Conservation (phyloP, 1,140 invertebrate species). For the Acromyrmex heyeri region DNA sequence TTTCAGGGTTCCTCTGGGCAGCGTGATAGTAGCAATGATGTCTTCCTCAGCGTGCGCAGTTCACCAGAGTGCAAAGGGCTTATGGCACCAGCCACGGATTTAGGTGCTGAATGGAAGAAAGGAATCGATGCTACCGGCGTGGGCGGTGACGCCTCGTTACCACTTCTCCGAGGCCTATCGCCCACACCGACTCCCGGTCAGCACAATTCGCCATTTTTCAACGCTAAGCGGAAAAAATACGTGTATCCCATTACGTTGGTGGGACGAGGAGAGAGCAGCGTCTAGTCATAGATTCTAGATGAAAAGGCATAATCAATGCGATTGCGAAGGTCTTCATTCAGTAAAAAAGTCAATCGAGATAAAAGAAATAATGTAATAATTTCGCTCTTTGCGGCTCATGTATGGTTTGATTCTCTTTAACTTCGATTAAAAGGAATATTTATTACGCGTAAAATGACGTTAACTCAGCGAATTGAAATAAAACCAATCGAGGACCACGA, state of each 20-base stretch:
- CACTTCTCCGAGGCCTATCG: conserved; percentile 87
- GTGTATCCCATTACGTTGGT: conserved; percentile 87
- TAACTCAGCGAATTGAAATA: conserved; percentile 20
- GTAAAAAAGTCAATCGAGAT: background rate
- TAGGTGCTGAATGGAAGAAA: conserved; percentile 85
- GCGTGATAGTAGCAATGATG: conserved; percentile 80
- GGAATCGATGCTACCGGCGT: conserved; percentile 77
- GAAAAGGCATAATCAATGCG: conserved; percentile 21
- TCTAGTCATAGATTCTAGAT: conserved; percentile 77
- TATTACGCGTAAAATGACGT: conserved; percentile 8
- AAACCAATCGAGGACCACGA: conserved; percentile 51
- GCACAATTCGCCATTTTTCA: conserved; percentile 87
- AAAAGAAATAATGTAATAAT: background rate
- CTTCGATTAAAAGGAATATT: conserved; percentile 12
- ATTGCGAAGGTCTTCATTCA: background rate
- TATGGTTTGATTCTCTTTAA: background rate
- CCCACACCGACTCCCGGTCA: conserved; percentile 84
- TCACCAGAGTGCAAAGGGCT: conserved; percentile 82
- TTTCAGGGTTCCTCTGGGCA: conserved; percentile 79
- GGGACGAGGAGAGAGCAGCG: conserved; percentile 87
- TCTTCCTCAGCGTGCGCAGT: conserved; percentile 82
- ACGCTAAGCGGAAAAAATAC: conserved; percentile 88
- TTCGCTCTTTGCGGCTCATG: background rate
- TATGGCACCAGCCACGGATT: conserved; percentile 85
- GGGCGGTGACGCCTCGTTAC: conserved; percentile 86